These are phyloP conservation scores for Ophonus ardosiacus DNA, from an alignment of 2,888 invertebrate genomes.

Conservation along the genomic window DNA sequence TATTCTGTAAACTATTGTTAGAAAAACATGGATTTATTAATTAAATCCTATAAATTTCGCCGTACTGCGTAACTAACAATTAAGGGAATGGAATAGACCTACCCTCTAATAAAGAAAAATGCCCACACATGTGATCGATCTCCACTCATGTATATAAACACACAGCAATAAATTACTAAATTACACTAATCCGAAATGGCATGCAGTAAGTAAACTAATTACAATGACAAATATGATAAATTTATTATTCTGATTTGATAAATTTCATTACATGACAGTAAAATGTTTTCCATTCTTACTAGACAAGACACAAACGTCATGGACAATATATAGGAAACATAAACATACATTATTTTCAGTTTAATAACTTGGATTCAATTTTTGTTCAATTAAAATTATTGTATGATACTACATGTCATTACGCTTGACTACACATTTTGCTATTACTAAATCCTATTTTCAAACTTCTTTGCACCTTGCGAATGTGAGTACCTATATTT, in stretches of 20 bases:
- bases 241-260: not conserved
- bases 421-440: too few species aligned
- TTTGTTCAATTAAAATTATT: not conserved
- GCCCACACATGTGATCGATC: not conserved
- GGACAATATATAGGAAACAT: not conserved
- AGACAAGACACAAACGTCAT: not conserved
- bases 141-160: not conserved
- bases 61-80: not conserved
- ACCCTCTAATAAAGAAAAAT: not conserved
- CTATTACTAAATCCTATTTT: too few species aligned
- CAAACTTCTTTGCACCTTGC: too few species aligned
- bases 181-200: not conserved
- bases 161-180: not conserved
- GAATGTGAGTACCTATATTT: too few species aligned
- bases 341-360: not conserved
- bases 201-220: not conserved
- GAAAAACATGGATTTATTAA: not conserved
- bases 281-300: not conserved
- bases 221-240: not conserved
- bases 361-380: not conserved
- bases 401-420: too few species aligned
- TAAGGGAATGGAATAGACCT: not conserved
- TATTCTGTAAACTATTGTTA: not conserved
- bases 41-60: not conserved
- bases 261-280: not conserved